Evolutionary conservation across 1,140 invertebrate species (phyloP), one percentile per base, ranked within the genome.

Genomic region (Drosophila teissieri): DNA sequence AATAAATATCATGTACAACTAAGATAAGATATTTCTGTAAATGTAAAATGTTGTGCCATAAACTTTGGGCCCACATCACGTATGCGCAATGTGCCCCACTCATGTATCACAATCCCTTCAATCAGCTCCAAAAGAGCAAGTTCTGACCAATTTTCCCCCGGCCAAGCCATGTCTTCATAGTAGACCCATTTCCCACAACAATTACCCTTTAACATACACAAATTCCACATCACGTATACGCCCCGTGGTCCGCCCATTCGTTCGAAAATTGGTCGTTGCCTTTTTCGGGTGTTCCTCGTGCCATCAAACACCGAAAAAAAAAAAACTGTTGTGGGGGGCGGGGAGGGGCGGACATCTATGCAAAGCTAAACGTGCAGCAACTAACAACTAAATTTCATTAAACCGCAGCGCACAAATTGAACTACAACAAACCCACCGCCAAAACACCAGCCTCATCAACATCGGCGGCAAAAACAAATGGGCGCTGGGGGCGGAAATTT

Each of bases 371-470:
- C 82, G 83, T 86, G 83, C 82, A 79, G 83, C 82, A 88, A 83
- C 82, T 86, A 86, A 86, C 82, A 86, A 86, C 82, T 86, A 83
- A 86, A 86, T 86, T 88, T 86, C 83, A 86, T 86, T 88, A 86
- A 86, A 81, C 83, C 82, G 75, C 82, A 86, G 77, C 70, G 75
- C 79, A 83, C 83, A 86, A 86, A 86, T 86, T 88, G 83, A 86
- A 88, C 83, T 88, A 86, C 79, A 86, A 88, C 61, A 60, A 67
- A 69, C 62, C 55, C 70, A 73, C 48, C 48, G 60, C 19, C 57
- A 58, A 39, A 40, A 34, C 42, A 51, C 45, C 65, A 37, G 37
- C 40, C 27, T 53, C 64, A 27, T 72, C 69, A 58, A 49, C 69
- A 57, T 70, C 44, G 57, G 17, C 51, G 46, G 44, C 44, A 61